These are phyloP conservation scores for Drosophila anomelani DNA, from an alignment of 2,888 invertebrate species.

Conservation along the genomic window DNA sequence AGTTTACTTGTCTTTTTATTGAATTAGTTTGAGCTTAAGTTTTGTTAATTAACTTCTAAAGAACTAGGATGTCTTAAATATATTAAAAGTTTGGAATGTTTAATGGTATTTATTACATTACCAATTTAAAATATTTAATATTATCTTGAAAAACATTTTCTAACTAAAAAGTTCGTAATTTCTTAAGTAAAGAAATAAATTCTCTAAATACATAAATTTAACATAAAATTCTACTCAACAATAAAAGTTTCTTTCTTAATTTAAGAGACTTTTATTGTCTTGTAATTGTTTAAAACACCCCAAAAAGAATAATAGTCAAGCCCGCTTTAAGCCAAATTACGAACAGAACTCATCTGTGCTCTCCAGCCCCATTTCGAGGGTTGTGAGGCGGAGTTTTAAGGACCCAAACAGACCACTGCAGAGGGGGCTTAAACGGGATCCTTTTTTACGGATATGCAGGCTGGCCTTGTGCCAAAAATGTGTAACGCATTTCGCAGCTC, in stretches of 20 bases:
- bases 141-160: neutral
- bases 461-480: slow-evolving; percentile 65
- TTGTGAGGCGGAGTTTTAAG: neutral
- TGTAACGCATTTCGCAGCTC: slow-evolving; percentile 42
- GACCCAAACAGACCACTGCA: slow-evolving; percentile 18
- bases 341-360: slow-evolving; percentile 2
- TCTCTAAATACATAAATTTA: neutral
- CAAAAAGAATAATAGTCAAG: neutral
- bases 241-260: neutral
- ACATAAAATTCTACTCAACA: neutral
- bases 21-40: neutral
- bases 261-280: neutral
- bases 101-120: neutral
- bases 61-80: neutral
- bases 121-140: neutral
- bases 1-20: slow-evolving; percentile 5
- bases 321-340: slow-evolving; percentile 7
- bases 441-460: slow-evolving; percentile 34
- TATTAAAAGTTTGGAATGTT: neutral
- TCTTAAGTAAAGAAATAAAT: too few species aligned
- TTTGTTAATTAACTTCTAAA: neutral
- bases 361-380: neutral
- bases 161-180: too few species aligned
- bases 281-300: slow-evolving; percentile 2
- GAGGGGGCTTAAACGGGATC: slow-evolving; percentile 26